A percentile compares a stretch with the other conserved stretches of the same genome.
Conservation (phyloP, 1,140 invertebrate species). For the Harpegnathos saltator region DNA sequence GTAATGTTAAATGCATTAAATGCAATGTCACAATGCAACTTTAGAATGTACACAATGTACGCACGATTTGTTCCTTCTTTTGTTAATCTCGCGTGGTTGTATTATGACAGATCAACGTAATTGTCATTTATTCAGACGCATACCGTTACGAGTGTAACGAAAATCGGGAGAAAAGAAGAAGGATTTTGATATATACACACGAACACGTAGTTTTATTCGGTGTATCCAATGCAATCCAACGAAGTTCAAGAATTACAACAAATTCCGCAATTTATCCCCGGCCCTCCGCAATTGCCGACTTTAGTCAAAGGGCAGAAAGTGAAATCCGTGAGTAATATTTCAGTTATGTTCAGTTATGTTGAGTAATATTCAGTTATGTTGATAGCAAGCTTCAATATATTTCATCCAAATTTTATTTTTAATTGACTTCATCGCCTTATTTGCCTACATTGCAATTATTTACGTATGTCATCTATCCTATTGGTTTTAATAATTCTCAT, state of each 20-base stretch:
- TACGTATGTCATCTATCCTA: constrained; percentile 29
- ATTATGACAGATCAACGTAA: background rate
- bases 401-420: background rate
- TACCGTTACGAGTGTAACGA: background rate
- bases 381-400: background rate
- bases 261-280: constrained; percentile 24
- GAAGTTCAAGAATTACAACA: constrained; percentile 6
- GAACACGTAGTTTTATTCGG: background rate
- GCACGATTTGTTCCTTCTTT: background rate
- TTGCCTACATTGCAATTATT: background rate
- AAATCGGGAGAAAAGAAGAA: background rate
- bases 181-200: constrained; percentile 4
- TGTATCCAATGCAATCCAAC: background rate
- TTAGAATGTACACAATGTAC: background rate
- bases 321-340: constrained; percentile 68
- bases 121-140: background rate
- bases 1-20: background rate
- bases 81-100: constrained; percentile 22
- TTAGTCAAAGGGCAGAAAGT: constrained; percentile 76
- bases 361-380: too few species aligned
- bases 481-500: background rate
- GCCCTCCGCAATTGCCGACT: constrained; percentile 75
- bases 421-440: background rate
- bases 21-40: background rate
- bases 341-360: too few species aligned